phyloP scores from a whole-genome alignment of 1,140 invertebrate species.

The Drosophila sucinea region DNA sequence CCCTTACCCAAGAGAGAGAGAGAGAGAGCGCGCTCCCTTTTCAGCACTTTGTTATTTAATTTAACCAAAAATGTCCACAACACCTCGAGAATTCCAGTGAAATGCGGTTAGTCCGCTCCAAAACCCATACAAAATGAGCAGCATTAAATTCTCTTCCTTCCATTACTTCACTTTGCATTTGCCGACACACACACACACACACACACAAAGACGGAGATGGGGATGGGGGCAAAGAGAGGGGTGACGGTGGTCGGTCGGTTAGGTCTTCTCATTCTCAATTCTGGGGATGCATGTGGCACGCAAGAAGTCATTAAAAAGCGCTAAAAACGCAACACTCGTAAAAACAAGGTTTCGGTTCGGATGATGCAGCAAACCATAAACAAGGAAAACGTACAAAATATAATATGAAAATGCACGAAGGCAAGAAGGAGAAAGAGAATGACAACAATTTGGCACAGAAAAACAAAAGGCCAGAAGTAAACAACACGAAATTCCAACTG shows the following conservation, averaged over 20 bases:
- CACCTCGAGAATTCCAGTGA: constrained; percentile 52
- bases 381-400: constrained; percentile 19
- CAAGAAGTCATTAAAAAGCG: constrained; percentile 73
- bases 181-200: constrained; percentile 25
- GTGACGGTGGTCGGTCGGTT: neutral
- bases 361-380: constrained; percentile 61
- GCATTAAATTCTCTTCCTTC: constrained; percentile 19
- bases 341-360: constrained; percentile 37
- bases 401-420: constrained; percentile 17
- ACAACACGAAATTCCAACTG: constrained; percentile 36
- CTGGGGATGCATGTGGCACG: constrained; percentile 70
- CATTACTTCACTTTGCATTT: constrained; percentile 48
- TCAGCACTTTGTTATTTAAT: constrained; percentile 43
- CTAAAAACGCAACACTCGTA: constrained; percentile 60
- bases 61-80: constrained; percentile 52
- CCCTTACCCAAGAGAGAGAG: too few relatives aligned
- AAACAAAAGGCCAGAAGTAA: constrained; percentile 31
- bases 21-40: neutral
- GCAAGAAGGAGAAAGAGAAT: constrained; percentile 39
- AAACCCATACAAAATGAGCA: constrained; percentile 20
- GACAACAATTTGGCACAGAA: constrained; percentile 55
- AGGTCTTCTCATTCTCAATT: constrained; percentile 42
- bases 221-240: neutral
- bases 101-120: constrained; percentile 31
- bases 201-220: neutral